Base-by-base conservation (phyloP, 2,888 invertebrate genomes). In the Sphecodes monilicornis region DNA sequence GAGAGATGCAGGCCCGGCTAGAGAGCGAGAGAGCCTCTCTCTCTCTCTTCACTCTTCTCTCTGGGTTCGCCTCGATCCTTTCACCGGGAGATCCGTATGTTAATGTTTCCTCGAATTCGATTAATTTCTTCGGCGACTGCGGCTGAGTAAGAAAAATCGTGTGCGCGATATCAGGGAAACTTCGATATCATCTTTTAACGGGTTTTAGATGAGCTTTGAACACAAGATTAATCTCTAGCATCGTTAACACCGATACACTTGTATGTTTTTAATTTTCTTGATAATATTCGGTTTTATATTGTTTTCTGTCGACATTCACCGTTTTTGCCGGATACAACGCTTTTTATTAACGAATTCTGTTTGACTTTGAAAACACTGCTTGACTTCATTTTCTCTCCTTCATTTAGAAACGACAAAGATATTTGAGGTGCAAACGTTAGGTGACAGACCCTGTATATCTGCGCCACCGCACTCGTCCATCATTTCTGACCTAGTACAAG, bases 21-120 rank as follows among this genome's bases (percentile, higher is more conserved):
- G n/a, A 57, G 10, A 64, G 64, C 18, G 8, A 1, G 29, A 32
- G 36, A 29, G 13, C 26, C 54, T 16, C 57, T 13, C 26, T 11
- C 57, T 54, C 54, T n/a, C 16, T 16, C 22, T 4, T 5, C 18
- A 5, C 13, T 22, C 5, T 22, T 50, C 22, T 6, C 16, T 60
- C 26, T 29, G 29, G 66, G 72, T 60, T 26, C 60, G 46, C 46
- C 70, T 41, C 68, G 69, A 68, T 39, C 60, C 50, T 41, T 43
- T 39, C n/a, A 68, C 68, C 18, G 29, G 5, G 46, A n/a, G n/a
- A 26, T 43, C 16, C 50, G 64, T 78, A 64, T 54, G 82, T 82
- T 82, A 84, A 75, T 78, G 77, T 70, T 77, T 64, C 57, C 76
- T 18, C 11, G 43, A 11, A 64, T 77, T 74, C 83, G 83, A 84